Base-by-base conservation (phyloP, 2,888 invertebrate species). In the Drosophila aldrichi region DNA sequence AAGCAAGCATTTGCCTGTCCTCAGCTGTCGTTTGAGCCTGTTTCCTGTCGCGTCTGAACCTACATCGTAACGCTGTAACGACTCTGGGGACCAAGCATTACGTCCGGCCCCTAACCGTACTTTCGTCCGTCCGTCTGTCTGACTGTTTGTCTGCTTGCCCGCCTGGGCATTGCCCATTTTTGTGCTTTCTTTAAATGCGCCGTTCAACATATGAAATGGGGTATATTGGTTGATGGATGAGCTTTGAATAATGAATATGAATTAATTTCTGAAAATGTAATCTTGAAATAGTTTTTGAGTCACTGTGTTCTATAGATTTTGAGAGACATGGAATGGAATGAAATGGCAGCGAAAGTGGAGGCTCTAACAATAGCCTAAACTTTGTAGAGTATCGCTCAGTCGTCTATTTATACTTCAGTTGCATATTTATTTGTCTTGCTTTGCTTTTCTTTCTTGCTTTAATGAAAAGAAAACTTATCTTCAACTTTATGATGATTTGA, bases 381-480 rank as follows among this genome's bases (percentile, higher is more conserved):
- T 29, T 29, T 29, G 22, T 16, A 58, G 58, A 38, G 58, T 20
- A 58, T 32, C 8, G 16, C 16, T 18, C 10, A 29, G 58, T 40
- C 38, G 38, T 16, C 10, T 16, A 22, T 18, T 20, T 20, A 18
- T 2, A 18, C 22, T 8, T 3, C 9, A 2, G 3, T 9, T 22
- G 14, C 7, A 25, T 20, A 29, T 16, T 18, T 58, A 40, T 38
- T 58, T 58, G 43, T 44, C 40, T 64, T 52, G 36, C 54, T 49
- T 64, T 52, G 32, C 52, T 52, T 20, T 51, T 56, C 41, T 56
- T 64, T 61, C 44, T 69, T 85, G 65, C 81, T 77, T 59, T 88
- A 88, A 85, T 82, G 86, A 89, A 89, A 85, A 82, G 88, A 86
- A 90, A 86, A 88, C 90, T 86, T 89, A 89, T 77, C 88, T 88